Percentiles rank a stretch among this genome's conserved stretches.
Conservation (phyloP, 2,888 invertebrate genomes). For the Sylvicola cinctus region DNA sequence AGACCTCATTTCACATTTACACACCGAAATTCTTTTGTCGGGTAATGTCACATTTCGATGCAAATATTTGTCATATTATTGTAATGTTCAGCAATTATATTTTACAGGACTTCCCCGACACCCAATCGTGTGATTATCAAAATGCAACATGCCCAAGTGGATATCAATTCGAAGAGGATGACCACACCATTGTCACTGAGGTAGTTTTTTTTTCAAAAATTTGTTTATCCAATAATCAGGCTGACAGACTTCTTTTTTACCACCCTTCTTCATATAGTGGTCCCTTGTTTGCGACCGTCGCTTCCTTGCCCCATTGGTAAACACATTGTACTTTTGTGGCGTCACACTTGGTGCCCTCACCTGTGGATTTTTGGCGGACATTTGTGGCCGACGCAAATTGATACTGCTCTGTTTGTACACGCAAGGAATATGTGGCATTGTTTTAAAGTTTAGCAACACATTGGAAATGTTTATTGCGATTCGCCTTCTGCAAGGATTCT, state of each 20-base stretch:
- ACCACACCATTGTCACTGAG: constrained; percentile 9
- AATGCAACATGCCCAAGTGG: background rate
- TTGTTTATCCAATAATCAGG: background rate
- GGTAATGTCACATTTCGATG: too few species aligned
- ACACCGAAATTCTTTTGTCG: too few species aligned
- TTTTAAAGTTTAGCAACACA: constrained; percentile 13
- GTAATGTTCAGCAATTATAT: too few species aligned
- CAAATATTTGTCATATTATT: too few species aligned
- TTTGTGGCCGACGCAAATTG: constrained; percentile 24
- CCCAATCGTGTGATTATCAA: too few species aligned
- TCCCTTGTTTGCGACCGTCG: constrained; percentile 21
- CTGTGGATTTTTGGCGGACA: constrained; percentile 23
- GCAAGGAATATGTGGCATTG: constrained; percentile 17
- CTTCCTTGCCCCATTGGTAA: constrained; percentile 17
- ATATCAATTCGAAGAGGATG: background rate
- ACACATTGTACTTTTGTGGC: constrained; percentile 22
- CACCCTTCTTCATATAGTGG: constrained; percentile 18
- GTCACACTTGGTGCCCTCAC: constrained; percentile 23
- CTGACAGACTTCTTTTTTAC: constrained; percentile 4
- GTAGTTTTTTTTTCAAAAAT: constrained; percentile 6
- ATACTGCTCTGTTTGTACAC: constrained; percentile 23
- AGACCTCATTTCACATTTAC: too few species aligned
- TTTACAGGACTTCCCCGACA: too few species aligned
- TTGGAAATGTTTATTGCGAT: constrained; percentile 21
- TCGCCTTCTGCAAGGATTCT: constrained; percentile 25